Percentiles rank a stretch among this genome's conserved stretches.
Evolutionary conservation across 2,113 vertebrate species (phyloP).

Genomic region (Mustelus asterias): DNA sequence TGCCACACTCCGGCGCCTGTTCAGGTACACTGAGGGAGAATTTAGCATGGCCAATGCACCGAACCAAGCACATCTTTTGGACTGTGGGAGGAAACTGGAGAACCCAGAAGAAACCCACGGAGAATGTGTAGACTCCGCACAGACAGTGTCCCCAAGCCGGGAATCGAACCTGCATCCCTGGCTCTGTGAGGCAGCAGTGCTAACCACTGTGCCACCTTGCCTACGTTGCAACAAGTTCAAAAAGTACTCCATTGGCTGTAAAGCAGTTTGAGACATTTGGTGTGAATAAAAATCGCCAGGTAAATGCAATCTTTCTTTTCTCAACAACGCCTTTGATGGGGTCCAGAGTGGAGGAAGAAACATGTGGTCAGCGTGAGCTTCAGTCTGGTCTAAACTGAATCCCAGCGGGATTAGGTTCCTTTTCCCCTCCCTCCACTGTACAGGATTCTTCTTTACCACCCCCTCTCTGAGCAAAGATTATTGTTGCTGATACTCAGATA

Average conservation of each 20-base stretch:
- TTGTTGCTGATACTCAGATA: not conserved
- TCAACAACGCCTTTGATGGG: not conserved
- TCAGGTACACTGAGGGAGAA: too few relatives aligned
- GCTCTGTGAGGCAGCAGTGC: too few relatives aligned
- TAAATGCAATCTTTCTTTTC: not conserved
- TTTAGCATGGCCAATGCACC: too few relatives aligned
- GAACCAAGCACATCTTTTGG: too few relatives aligned
- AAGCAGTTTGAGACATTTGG: not conserved
- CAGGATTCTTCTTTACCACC: not conserved
- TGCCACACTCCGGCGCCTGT: too few relatives aligned
- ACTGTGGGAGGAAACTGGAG: too few relatives aligned
- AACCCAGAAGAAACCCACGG: too few relatives aligned
- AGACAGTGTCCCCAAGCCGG: too few relatives aligned
- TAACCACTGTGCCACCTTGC: too few relatives aligned
- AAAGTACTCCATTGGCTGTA: not conserved
- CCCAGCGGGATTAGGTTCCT: not conserved
- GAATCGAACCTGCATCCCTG: too few relatives aligned
- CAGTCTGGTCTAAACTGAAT: not conserved
- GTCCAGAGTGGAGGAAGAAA: not conserved
- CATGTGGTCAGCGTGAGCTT: not conserved
- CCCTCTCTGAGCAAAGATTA: not conserved
- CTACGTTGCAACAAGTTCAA: not conserved
- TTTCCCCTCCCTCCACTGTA: not conserved
- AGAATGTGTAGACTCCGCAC: too few relatives aligned
- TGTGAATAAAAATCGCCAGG: not conserved